Base-by-base conservation (phyloP, 2,113 vertebrate genomes). In the Leucoraja erinaceus region DNA sequence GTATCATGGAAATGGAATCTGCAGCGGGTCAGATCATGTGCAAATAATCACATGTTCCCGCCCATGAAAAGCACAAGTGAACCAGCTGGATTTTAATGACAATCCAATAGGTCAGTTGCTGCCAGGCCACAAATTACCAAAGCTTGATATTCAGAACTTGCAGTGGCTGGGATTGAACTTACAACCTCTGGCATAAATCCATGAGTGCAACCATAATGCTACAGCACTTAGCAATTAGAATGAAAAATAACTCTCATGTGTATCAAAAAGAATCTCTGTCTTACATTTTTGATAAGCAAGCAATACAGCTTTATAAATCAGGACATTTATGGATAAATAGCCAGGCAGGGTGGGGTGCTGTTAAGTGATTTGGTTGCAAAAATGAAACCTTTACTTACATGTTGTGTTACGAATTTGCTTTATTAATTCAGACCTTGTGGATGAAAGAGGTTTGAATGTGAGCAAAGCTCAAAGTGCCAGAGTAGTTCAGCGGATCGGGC, bases 151-250 rank as follows among this genome's bases (percentile, higher is more conserved):
- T 84, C 56, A 84, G 28, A 84, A 84, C 25, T 59, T 84, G 54
- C 10, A n/a, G 25, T 84, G 56, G 25, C 61, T 54, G 8, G 5
- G 9, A n/a, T 84, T 84, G 81, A 84, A 84, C 10, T 84, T 84
- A 84, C 11, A 84, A 84, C 56, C 81, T 84, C 25, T 84, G 81
- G 81, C 28, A 25, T 84, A n/a, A 61, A 84, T 25, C 56, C 81
- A 28, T 25, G 28, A 5, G 25, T 11, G 16, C 3, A 59, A 61
- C 56, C 25, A 61, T 2, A 0, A n/a, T 2, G 4, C 25, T 59
- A 54, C 54, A 61, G 25, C 5, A 84, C 56, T 84, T 56, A 84
- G 9, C 25, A 84, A 84, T 84, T 84, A n/a, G 56, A 59, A 84
- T 84, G 25, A 22, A 84, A 61, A 4, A 61, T 84, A 84, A 61